A percentile compares a stretch with the other conserved stretches of the same genome.
These are phyloP conservation scores for Bagarius yarrelli DNA, from an alignment of 2,113 vertebrate species.

Conservation along the genomic window DNA sequence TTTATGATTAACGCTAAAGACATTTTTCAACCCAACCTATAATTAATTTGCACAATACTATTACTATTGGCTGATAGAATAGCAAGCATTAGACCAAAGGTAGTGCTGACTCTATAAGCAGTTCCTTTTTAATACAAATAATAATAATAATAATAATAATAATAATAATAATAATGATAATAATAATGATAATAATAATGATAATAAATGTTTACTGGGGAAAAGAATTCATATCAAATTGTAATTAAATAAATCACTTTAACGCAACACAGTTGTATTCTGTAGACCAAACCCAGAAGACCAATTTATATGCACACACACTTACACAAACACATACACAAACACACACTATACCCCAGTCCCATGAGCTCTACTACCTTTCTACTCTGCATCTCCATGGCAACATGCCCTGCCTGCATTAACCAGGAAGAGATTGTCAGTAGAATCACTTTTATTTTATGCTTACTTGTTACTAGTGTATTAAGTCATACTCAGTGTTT, in stretches of 20 bases:
- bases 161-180: not conserved
- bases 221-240: not conserved
- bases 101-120: not conserved
- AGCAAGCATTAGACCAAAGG: slow-evolving; percentile 1
- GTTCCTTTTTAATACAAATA: not conserved
- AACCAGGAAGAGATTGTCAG: slow-evolving; percentile 6
- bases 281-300: slow-evolving; percentile 7
- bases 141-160: not conserved
- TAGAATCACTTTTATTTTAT: slow-evolving; percentile 12
- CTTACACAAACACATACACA: slow-evolving; percentile 30
- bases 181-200: not conserved
- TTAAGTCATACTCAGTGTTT: not conserved
- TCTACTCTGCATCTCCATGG: slow-evolving; percentile 48
- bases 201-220: not conserved
- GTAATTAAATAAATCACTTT: not conserved
- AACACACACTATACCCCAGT: slow-evolving; percentile 29
- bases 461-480: slow-evolving; percentile 1
- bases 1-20: not conserved
- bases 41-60: not conserved
- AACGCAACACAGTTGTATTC: not conserved
- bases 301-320: not conserved
- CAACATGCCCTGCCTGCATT: slow-evolving; percentile 49
- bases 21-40: not conserved
- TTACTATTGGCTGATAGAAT: not conserved
- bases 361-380: slow-evolving; percentile 50